Conservation (phyloP, 2,888 invertebrate genomes). For the Caenorhabditis becei region DNA sequence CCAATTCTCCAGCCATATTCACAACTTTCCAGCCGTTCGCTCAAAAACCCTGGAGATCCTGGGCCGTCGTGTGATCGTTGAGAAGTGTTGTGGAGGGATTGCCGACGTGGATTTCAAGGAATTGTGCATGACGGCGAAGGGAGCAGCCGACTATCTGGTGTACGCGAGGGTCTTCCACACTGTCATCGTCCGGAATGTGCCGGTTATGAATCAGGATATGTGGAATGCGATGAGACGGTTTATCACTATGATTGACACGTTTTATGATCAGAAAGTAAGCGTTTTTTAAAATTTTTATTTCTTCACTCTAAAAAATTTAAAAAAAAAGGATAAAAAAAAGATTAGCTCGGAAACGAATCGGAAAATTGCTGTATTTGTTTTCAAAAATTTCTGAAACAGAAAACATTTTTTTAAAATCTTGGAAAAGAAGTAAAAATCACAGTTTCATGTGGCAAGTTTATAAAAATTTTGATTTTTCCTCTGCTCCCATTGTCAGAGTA, state of each 20-base stretch:
- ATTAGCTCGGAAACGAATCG: too few relatives aligned
- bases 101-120: constrained; percentile 92
- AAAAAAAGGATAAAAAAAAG: too few relatives aligned
- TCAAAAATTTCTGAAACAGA: too few relatives aligned
- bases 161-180: constrained; percentile 95
- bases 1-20: not conserved
- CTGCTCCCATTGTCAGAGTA: too few relatives aligned
- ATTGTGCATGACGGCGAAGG: constrained; percentile 88
- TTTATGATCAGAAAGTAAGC: constrained; percentile 92
- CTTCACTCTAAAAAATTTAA: too few relatives aligned
- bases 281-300: not conserved
- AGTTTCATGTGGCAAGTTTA: too few relatives aligned
- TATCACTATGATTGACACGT: constrained; percentile 95
- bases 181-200: constrained; percentile 92
- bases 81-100: constrained; percentile 93
- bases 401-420: too few relatives aligned
- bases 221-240: constrained; percentile 94
- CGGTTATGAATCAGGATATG: constrained; percentile 88
- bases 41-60: constrained; percentile 91
- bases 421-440: too few relatives aligned
- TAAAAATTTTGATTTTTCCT: too few relatives aligned
- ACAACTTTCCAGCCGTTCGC: constrained; percentile 85
- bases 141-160: constrained; percentile 95
- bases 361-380: too few relatives aligned
- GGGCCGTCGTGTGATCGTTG: constrained; percentile 91